phyloP scores from a whole-genome alignment of 2,113 vertebrate species.

The Archocentrus centrarchus region DNA sequence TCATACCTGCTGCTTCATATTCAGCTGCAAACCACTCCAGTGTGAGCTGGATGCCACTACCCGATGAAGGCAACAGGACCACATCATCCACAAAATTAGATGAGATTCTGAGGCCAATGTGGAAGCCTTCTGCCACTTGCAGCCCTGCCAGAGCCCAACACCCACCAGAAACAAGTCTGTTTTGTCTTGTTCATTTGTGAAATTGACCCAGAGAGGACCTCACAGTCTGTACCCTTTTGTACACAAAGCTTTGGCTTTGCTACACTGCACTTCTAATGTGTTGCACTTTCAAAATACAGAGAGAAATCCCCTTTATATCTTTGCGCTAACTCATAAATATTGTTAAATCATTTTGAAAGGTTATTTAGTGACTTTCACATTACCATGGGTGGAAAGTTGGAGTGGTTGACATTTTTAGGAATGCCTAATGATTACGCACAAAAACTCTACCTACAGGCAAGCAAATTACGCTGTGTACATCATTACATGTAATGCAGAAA shows the following conservation, averaged over 20 bases:
- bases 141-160: too few species aligned
- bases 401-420: constrained; percentile 54
- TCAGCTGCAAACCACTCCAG: too few species aligned
- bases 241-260: background rate
- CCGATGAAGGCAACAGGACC: too few species aligned
- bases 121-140: too few species aligned
- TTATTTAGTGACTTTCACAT: constrained; percentile 52
- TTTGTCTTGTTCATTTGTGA: background rate
- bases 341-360: constrained; percentile 49
- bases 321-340: constrained; percentile 26
- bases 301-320: constrained; percentile 7
- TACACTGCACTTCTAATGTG: background rate
- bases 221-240: too few species aligned
- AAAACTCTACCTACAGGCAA: constrained; percentile 23
- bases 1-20: too few species aligned
- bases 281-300: background rate
- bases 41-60: too few species aligned
- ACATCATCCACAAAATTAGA: too few species aligned
- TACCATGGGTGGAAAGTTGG: constrained; percentile 23
- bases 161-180: background rate
- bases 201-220: background rate
- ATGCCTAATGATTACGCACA: constrained; percentile 33
- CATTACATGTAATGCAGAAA: constrained; percentile 56
- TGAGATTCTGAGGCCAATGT: too few species aligned
- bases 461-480: constrained; percentile 46